These are phyloP conservation scores for Agrochola circellaris DNA, from an alignment of 2,888 invertebrate species.

Conservation along the genomic window DNA sequence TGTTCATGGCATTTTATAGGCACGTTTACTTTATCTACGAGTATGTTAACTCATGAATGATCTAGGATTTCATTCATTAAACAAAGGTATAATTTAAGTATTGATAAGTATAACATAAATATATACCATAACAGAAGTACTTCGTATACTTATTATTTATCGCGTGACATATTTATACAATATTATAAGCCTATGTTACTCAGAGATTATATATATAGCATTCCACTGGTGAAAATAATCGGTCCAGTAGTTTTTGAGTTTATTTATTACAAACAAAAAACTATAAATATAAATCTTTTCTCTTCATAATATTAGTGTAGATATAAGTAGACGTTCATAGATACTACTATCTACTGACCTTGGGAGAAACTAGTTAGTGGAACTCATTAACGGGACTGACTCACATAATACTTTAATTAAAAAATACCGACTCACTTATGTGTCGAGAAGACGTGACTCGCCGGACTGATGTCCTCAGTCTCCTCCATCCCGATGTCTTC, in stretches of 20 bases:
- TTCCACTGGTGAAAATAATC: too few species aligned
- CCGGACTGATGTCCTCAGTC: slow-evolving; percentile 82
- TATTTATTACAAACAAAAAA: too few species aligned
- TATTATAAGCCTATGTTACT: too few species aligned
- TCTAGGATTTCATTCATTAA: neutral
- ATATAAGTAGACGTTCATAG: neutral
- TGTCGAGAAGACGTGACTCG: slow-evolving; percentile 81
- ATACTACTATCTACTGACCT: neutral
- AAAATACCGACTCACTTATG: slow-evolving; percentile 76
- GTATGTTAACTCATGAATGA: neutral
- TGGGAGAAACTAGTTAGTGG: neutral
- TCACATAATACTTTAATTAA: neutral
- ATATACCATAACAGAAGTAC: neutral
- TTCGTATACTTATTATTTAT: neutral
- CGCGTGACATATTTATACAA: too few species aligned
- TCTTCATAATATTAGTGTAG: too few species aligned
- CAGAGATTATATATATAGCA: too few species aligned
- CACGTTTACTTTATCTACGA: neutral
- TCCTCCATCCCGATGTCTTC: slow-evolving; percentile 74
- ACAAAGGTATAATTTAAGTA: neutral
- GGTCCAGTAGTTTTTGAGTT: too few species aligned
- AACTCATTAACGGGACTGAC: neutral
- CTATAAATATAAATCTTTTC: too few species aligned
- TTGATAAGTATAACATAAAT: too few species aligned
- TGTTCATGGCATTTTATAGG: neutral